Base-by-base conservation (phyloP, 2,888 invertebrate species). In the Tetramorium bicarinatum region DNA sequence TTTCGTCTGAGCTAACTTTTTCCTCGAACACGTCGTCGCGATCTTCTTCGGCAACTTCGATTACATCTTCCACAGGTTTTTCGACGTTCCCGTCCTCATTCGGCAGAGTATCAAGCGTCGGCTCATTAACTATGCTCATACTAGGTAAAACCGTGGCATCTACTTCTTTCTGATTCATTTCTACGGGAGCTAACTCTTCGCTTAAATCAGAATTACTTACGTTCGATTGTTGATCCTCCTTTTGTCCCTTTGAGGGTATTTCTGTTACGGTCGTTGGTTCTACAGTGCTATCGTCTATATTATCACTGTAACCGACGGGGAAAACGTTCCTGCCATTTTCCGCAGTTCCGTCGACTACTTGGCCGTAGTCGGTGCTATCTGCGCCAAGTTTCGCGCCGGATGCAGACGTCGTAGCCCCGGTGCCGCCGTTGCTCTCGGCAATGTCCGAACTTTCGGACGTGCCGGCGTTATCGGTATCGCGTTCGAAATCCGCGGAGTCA, bases 131-230 rank as follows among this genome's bases (percentile, higher is more conserved):
- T 71, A 38, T 4, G 18, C 34, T 59, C 34, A 8, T 13, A 59
- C 11, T 13, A n/a, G 79, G 21, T 59, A 18, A 59, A 47, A 71
- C 3, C 3, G 29, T 25, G 25, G 34, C 49, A 25, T 79, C 54
- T 54, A 67, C 54, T n/a, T 44, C 9, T 47, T 38, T 38, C n/a
- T 4, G 34, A 18, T 34, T 7, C 34, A 47, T 13, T 47, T 75
- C 81, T 61, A 69, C 64, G 4, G 76, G 79, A 25, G 25, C 75
- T 13, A 56, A 25, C 3, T 54, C 44, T 52, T 25, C 49, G 4
- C 29, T 49, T 29, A 41, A 52, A 21, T 52, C 18, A 9, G 47
- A n/a, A 49, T 59, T 88, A 89, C 89, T 89, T 83, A 88, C 85
- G 76, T 80, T 66, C 64, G 75, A 64, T 15, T 38, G 44, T 54